Evolutionary conservation across 2,888 invertebrate genomes (phyloP).

Genomic region (Pammene aurita): DNA sequence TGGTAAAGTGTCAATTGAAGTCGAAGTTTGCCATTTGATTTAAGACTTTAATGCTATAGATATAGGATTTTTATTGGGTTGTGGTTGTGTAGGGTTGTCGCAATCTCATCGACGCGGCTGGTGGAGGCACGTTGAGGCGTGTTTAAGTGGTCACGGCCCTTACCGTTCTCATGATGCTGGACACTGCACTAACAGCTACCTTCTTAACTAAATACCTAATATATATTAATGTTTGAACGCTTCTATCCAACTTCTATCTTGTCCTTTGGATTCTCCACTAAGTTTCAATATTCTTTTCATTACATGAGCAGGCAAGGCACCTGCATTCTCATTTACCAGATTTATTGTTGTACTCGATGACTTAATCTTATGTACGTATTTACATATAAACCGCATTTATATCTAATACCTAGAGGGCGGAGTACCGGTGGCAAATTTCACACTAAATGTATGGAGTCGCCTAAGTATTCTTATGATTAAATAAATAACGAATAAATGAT

Average conservation of each 20-base stretch:
- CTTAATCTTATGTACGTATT: too few relatives aligned
- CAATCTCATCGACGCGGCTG: constrained; percentile 50
- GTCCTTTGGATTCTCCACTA: too few relatives aligned
- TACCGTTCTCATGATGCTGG: constrained; percentile 47
- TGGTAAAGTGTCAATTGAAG: not conserved
- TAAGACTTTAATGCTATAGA: not conserved
- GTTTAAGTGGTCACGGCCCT: constrained; percentile 64
- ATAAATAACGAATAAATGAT: too few relatives aligned
- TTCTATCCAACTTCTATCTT: constrained; percentile 2
- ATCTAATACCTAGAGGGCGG: too few relatives aligned
- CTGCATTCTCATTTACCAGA: too few relatives aligned
- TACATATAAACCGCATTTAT: too few relatives aligned
- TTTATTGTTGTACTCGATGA: too few relatives aligned
- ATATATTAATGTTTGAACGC: constrained; percentile 30
- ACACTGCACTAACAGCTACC: constrained; percentile 33
- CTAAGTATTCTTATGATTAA: too few relatives aligned
- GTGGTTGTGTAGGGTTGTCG: constrained; percentile 20
- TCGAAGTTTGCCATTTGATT: not conserved
- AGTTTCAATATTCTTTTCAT: not conserved
- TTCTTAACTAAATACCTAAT: not conserved
- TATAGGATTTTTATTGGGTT: not conserved
- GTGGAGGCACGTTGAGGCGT: constrained; percentile 68
- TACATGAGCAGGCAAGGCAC: too few relatives aligned
- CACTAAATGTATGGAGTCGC: too few relatives aligned
- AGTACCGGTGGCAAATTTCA: too few relatives aligned